A percentile compares a stretch with the other conserved stretches of the same genome.
Evolutionary conservation across 2,888 invertebrate genomes (phyloP).

Genomic region (Callinectes sapidus): DNA sequence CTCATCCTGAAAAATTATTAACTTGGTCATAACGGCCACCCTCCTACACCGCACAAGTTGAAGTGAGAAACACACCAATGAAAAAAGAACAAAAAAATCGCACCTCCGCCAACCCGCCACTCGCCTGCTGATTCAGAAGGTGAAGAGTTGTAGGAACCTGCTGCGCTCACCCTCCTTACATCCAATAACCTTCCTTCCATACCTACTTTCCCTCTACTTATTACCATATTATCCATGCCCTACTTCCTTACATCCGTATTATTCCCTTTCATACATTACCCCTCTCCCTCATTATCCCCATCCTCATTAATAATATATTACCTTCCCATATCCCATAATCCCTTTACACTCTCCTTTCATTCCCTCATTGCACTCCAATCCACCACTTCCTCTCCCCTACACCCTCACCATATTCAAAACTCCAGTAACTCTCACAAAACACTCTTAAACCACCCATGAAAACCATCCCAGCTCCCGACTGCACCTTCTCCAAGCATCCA

Average conservation of each 20-base stretch:
- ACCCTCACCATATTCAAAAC: not conserved
- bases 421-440: too few relatives aligned
- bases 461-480: not conserved
- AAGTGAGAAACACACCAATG: not conserved
- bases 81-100: not conserved
- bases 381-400: not conserved
- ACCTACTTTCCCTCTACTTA: not conserved
- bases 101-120: not conserved
- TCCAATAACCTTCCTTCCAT: not conserved
- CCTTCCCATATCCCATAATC: not conserved
- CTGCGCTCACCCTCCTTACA: not conserved
- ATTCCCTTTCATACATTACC: not conserved
- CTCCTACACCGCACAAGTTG: not conserved
- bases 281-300: not conserved
- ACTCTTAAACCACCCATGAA: not conserved
- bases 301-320: not conserved
- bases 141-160: not conserved
- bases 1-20: not conserved
- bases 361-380: not conserved
- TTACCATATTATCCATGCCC: not conserved
- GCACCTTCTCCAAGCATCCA: not conserved
- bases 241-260: not conserved
- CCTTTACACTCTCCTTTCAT: not conserved
- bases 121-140: conserved; percentile 1
- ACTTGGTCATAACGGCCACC: not conserved